These are phyloP conservation scores for Melanophora roralis DNA, from an alignment of 2,888 invertebrate genomes.

Conservation along the genomic window DNA sequence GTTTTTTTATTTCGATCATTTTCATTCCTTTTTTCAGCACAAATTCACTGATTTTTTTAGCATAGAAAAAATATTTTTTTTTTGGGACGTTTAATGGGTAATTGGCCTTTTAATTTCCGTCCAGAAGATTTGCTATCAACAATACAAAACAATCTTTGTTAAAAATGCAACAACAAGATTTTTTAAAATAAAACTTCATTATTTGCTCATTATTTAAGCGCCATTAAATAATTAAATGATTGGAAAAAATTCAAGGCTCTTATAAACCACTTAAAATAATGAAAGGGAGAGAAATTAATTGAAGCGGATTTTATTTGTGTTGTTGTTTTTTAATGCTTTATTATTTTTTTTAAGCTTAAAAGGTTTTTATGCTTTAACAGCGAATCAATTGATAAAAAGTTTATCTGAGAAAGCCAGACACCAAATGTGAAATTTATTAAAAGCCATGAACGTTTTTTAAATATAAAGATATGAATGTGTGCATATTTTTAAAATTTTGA, in stretches of 20 bases:
- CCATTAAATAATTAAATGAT: conserved; percentile 60
- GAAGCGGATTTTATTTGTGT: not conserved
- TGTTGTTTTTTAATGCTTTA: conserved; percentile 12
- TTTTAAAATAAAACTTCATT: conserved; percentile 29
- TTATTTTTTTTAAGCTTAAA: conserved; percentile 2
- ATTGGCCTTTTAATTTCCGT: too few relatives aligned
- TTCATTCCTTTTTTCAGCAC: too few relatives aligned
- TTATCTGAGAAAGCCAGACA: conserved; percentile 12
- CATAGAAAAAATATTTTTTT: too few relatives aligned
- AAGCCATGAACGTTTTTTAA: too few relatives aligned
- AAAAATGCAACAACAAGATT: not conserved
- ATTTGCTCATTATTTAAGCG: conserved; percentile 44
- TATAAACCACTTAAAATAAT: conserved; percentile 23
- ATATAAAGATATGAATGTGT: too few relatives aligned
- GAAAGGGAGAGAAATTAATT: not conserved
- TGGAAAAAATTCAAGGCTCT: conserved; percentile 59
- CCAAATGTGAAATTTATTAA: too few relatives aligned
- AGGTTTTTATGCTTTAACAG: conserved; percentile 11
- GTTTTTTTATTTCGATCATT: too few relatives aligned
- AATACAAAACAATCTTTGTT: not conserved
- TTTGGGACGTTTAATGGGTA: too few relatives aligned
- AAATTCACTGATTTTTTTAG: too few relatives aligned
- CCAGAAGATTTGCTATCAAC: too few relatives aligned
- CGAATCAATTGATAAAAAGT: conserved; percentile 4
- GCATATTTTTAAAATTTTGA: too few relatives aligned